phyloP scores from a whole-genome alignment of 2,797 vertebrate species.

The Smutsia temminckii region DNA sequence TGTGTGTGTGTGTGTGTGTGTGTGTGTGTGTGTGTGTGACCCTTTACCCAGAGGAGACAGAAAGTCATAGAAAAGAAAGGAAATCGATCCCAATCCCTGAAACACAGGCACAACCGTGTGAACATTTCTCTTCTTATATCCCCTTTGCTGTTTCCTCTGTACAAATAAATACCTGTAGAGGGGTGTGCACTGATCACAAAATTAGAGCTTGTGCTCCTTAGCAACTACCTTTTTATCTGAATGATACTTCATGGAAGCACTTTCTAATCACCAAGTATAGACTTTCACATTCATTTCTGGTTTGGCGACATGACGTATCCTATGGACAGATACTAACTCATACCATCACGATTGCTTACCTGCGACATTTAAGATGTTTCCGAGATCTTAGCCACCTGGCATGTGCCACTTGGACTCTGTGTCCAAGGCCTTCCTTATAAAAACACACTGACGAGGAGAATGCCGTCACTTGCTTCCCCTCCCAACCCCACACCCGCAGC shows the following conservation, averaged over 20 bases:
- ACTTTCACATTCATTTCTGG: rapidly evolving
- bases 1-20: not conserved
- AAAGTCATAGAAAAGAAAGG: not conserved
- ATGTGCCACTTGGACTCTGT: rapidly evolving
- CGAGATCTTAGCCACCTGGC: rapidly evolving
- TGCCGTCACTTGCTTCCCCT: rapidly evolving
- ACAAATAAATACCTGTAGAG: too few species aligned
- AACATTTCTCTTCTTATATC: not conserved
- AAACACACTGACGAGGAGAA: rapidly evolving
- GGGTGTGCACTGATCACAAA: rapidly evolving
- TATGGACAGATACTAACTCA: too few species aligned
- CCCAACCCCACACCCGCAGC: rapidly evolving
- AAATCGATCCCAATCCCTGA: not conserved
- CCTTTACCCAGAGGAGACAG: not conserved
- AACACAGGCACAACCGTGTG: rapidly evolving
- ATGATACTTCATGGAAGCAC: rapidly evolving
- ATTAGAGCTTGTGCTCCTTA: not conserved
- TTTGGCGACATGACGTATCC: rapidly evolving
- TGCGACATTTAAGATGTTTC: too few species aligned
- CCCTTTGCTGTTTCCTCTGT: not conserved
- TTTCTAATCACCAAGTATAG: not conserved
- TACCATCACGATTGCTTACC: not conserved
- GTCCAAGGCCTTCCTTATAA: not conserved
- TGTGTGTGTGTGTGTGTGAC: not conserved
- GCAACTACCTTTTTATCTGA: not conserved